A percentile compares a stretch with the other conserved stretches of the same genome.
phyloP scores from a whole-genome alignment of 2,113 vertebrate species.

The Ploceus nigricollis region DNA sequence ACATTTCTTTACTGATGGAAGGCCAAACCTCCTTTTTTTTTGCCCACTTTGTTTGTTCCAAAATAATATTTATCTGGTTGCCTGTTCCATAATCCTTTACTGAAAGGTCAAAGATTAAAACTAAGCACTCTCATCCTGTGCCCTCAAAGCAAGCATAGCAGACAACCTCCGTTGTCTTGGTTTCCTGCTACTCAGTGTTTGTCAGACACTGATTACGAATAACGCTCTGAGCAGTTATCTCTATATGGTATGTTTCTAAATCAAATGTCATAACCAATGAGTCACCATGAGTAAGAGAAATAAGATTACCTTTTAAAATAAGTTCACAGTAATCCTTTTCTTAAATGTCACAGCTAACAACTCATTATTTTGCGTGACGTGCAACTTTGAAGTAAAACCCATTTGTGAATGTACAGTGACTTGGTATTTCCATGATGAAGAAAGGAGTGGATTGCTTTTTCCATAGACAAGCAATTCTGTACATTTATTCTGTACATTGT shows the following conservation, averaged over 20 bases:
- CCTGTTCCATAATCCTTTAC: neutral
- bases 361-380: neutral
- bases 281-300: conserved; percentile 37
- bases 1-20: neutral
- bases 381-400: conserved; percentile 25
- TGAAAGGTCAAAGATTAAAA: conserved; percentile 27
- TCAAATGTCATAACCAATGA: conserved; percentile 41
- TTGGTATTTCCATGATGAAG: conserved; percentile 22
- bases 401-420: neutral
- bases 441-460: conserved; percentile 3
- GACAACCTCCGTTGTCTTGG: neutral
- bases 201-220: conserved; percentile 31
- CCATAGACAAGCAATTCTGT: no score
- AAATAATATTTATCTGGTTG: neutral
- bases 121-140: neutral
- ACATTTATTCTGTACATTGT: neutral
- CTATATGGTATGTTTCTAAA: conserved; percentile 24
- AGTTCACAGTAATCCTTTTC: conserved; percentile 18
- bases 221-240: conserved; percentile 21
- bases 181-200: conserved; percentile 37
- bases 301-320: conserved; percentile 46
- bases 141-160: neutral
- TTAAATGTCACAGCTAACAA: neutral
- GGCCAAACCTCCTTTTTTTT: neutral
- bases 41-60: neutral